Base-by-base conservation (phyloP, 1,140 invertebrate genomes). In the Atopsyche davidsoni region DNA sequence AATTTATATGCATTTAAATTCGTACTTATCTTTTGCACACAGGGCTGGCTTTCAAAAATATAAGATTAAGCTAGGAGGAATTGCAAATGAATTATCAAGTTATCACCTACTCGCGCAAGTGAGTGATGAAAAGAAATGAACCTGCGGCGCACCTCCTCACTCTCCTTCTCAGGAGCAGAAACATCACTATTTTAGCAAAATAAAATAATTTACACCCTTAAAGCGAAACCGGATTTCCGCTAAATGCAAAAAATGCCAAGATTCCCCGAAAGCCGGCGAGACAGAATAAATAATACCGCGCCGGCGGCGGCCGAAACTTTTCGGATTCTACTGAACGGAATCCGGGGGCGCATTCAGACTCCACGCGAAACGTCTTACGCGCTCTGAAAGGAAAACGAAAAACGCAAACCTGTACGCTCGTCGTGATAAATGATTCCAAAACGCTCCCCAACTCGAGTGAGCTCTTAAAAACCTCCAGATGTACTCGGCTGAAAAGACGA, bases 241-340 rank as follows among this genome's bases (percentile, higher is more conserved):
- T 6, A 21, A 40, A 39, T 11, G 36, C 4, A 28, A 7, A 28
- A 28, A 28, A 28, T 6, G 25, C 32, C 2, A 39, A 39, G 22
- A 42, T 23, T 22, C 19, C 25, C 10, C 39, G 2, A 18, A 39
- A 39, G 36, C 19, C 19, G 19, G 22, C 1, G 36, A 40, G 18
- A 32, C 41, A 38, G 47, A 55, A 55, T 55, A 55, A 50, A 50
- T 55, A 50, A 50, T 55, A 23, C 19, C 10, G 31, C 23, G 9
- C 7, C n/a, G n/a, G 17, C 47, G 46, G 52, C 50, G 34, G 46
- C 21, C 18, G 14, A 46, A 55, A 55, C 46, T 55, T 55, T 46
- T 3, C 46, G 23, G 41, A 49, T 32, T 45, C 28, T 16, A 52
- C 36, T 18, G 36, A 34, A 34, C 32, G 32, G 32, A 48, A 31